Evolutionary conservation across 2,113 vertebrate species (phyloP).

Genomic region (Paracanthobrama guichenoti): DNA sequence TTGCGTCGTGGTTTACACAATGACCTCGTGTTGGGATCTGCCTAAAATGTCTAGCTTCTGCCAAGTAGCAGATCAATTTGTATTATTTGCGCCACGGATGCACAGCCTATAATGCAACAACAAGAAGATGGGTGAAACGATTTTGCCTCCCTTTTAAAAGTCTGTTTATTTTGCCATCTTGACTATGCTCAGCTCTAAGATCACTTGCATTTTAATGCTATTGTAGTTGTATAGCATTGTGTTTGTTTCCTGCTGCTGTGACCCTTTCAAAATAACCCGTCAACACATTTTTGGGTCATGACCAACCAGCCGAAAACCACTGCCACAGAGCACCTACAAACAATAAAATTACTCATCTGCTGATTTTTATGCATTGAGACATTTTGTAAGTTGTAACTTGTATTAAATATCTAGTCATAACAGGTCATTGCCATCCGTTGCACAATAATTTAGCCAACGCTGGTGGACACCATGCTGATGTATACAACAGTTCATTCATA

Average conservation of each 20-base stretch:
- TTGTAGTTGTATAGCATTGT: background rate
- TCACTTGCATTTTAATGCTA: background rate
- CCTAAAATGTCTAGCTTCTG: background rate
- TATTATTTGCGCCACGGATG: background rate
- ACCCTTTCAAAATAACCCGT: background rate
- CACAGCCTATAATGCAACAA: background rate
- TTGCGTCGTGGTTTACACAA: background rate
- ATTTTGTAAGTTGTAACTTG: background rate
- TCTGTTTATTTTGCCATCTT: background rate
- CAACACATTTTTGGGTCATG: conserved; percentile 1
- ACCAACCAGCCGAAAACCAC: background rate
- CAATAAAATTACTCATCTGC: background rate
- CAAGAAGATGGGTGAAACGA: background rate
- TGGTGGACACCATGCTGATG: background rate
- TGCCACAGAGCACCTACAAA: background rate
- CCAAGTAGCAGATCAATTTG: too few relatives aligned
- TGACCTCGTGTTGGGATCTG: background rate
- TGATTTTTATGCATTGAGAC: background rate
- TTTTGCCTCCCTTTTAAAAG: background rate
- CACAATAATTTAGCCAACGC: background rate
- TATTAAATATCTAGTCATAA: conserved; percentile 24
- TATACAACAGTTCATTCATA: background rate
- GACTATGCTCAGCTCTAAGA: background rate
- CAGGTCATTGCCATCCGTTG: background rate
- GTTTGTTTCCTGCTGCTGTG: background rate